phyloP scores from a whole-genome alignment of 2,797 vertebrate genomes.

The Catostomus latipinnis region DNA sequence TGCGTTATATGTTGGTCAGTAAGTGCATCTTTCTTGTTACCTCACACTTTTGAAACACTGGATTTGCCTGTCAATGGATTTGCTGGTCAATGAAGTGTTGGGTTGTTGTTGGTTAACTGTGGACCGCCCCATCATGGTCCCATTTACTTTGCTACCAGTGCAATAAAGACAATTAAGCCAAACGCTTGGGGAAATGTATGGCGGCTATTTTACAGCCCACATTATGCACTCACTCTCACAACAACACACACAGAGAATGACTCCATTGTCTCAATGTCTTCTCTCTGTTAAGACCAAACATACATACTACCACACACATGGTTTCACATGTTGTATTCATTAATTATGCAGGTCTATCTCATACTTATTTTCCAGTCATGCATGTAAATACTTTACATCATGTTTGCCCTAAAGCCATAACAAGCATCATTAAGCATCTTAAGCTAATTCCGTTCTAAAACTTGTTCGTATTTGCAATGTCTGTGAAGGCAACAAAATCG shows the following conservation, averaged over 20 bases:
- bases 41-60: conserved; percentile 1
- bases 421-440: neutral
- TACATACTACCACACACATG: neutral
- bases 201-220: conserved; percentile 22
- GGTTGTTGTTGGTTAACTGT: conserved; percentile 36
- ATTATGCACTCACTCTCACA: neutral
- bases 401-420: neutral
- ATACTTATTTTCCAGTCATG: neutral
- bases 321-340: neutral
- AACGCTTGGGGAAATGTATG: conserved; percentile 48
- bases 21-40: neutral
- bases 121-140: neutral
- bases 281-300: neutral
- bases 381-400: neutral
- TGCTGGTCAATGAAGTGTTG: conserved; percentile 26
- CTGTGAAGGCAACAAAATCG: neutral
- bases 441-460: neutral
- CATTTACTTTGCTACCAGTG: conserved; percentile 31
- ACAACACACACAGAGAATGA: conserved; percentile 25
- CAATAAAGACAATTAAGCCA: conserved; percentile 30
- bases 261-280: neutral
- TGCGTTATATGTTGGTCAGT: neutral
- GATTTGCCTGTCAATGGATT: neutral
- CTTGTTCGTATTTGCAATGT: neutral
- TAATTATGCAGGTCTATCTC: neutral